Percentiles rank a stretch among this genome's conserved stretches.
These are phyloP conservation scores for Stenopsyche tienmushanensis DNA, from an alignment of 1,140 invertebrate species.

Conservation along the genomic window DNA sequence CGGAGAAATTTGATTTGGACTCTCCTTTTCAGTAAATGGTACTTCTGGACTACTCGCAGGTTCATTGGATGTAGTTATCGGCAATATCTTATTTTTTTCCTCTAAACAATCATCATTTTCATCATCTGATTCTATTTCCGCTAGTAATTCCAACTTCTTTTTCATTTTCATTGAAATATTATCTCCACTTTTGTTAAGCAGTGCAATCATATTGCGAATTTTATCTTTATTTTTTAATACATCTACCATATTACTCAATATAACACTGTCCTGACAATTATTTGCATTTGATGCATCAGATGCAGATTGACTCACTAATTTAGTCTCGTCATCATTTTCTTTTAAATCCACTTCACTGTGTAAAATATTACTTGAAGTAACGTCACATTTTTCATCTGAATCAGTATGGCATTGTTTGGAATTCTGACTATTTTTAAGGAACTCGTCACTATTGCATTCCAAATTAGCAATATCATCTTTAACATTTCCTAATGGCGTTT, in stretches of 20 bases:
- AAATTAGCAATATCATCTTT: not conserved
- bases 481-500: not conserved
- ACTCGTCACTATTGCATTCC: no score
- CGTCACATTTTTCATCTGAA: not conserved
- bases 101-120: slow-evolving; percentile 5
- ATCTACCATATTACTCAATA: slow-evolving; percentile 1
- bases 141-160: slow-evolving; percentile 9
- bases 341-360: not conserved
- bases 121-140: slow-evolving; percentile 24
- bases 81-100: no score
- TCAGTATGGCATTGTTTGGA: not conserved
- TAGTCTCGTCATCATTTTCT: not conserved
- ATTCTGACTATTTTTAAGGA: no score
- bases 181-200: slow-evolving; percentile 11
- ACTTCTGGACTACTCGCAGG: no score
- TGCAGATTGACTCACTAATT: not conserved
- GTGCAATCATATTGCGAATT: not conserved
- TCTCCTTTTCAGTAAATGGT: no score
- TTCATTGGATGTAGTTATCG: no score
- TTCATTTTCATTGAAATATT: slow-evolving; percentile 9
- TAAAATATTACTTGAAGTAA: no score
- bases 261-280: not conserved
- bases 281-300: not conserved
- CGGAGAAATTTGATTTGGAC: no score
- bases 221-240: slow-evolving; percentile 20